These are phyloP conservation scores for Phrynocephalus vlangalii DNA, from an alignment of 2,797 vertebrate genomes.

Conservation along the genomic window DNA sequence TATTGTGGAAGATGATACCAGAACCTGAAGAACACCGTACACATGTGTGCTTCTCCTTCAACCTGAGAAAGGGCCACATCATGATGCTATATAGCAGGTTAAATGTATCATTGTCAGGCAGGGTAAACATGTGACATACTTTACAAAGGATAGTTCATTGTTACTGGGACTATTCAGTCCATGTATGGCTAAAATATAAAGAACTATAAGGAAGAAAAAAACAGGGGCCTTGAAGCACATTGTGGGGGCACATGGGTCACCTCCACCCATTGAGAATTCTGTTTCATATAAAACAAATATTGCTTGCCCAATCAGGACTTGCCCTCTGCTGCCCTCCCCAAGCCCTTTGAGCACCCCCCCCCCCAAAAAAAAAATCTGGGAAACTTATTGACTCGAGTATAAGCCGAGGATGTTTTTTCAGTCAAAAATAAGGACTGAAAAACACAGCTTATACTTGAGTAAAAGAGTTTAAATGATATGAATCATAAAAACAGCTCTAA, in stretches of 20 bases:
- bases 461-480: slow-evolving; percentile 51
- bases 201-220: neutral
- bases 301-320: too few species aligned
- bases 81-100: neutral
- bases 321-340: too few species aligned
- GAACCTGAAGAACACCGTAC: too few species aligned
- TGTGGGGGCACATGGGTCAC: neutral
- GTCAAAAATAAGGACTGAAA: too few species aligned
- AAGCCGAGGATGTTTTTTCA: too few species aligned
- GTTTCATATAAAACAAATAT: neutral
- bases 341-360: too few species aligned
- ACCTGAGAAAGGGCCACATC: neutral
- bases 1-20: neutral
- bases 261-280: neutral
- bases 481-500: slow-evolving; percentile 46
- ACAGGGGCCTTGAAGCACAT: neutral
- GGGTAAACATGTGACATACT: neutral
- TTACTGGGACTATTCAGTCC: neutral
- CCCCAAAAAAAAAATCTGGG: too few species aligned
- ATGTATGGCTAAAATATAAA: neutral
- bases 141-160: neutral
- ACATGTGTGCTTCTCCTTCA: neutral
- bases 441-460: neutral
- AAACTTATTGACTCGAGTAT: too few species aligned
- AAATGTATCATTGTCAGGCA: neutral